Conservation (phyloP, 2,888 invertebrate genomes). For the Hylaea fasciaria region DNA sequence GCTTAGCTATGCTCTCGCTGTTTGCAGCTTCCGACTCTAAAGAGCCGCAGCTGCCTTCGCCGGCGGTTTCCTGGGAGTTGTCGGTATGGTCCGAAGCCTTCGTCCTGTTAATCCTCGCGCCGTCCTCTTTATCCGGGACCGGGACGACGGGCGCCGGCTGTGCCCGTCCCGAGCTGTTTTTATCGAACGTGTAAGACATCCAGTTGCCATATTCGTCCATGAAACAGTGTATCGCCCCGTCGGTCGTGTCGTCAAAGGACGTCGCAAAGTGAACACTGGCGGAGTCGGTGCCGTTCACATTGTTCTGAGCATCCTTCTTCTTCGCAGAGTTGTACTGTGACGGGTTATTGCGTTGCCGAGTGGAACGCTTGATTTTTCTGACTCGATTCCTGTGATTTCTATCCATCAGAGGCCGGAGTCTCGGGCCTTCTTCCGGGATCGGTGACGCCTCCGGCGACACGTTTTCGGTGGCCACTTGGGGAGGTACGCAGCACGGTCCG, state of each 20-base stretch:
- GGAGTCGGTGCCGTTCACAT: slow-evolving; percentile 63
- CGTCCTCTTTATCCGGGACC: slow-evolving; percentile 68
- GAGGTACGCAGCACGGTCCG: slow-evolving; percentile 72
- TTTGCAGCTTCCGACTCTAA: slow-evolving; percentile 77
- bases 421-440: slow-evolving; percentile 66
- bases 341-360: slow-evolving; percentile 77
- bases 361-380: slow-evolving; percentile 83
- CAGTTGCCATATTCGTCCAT: slow-evolving; percentile 94
- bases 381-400: slow-evolving; percentile 81
- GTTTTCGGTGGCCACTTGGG: slow-evolving; percentile 58
- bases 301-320: slow-evolving; percentile 60
- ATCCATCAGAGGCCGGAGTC: slow-evolving; percentile 78
- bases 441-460: slow-evolving; percentile 61
- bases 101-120: slow-evolving; percentile 56
- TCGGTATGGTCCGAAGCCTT: slow-evolving; percentile 70
- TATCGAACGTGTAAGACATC: slow-evolving; percentile 93
- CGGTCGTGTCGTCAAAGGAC: slow-evolving; percentile 92
- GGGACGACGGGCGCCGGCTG: slow-evolving; percentile 72
- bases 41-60: slow-evolving; percentile 80
- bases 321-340: slow-evolving; percentile 64
- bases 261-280: slow-evolving; percentile 88
- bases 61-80: slow-evolving; percentile 71
- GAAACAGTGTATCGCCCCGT: slow-evolving; percentile 94
- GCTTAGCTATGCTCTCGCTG: slow-evolving; percentile 68
- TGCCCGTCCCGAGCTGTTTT: slow-evolving; percentile 86